Percentiles rank a stretch among this genome's conserved stretches.
These are phyloP conservation scores for Dendrocincla fuliginosa DNA, from an alignment of 2,797 vertebrate species.

Conservation along the genomic window DNA sequence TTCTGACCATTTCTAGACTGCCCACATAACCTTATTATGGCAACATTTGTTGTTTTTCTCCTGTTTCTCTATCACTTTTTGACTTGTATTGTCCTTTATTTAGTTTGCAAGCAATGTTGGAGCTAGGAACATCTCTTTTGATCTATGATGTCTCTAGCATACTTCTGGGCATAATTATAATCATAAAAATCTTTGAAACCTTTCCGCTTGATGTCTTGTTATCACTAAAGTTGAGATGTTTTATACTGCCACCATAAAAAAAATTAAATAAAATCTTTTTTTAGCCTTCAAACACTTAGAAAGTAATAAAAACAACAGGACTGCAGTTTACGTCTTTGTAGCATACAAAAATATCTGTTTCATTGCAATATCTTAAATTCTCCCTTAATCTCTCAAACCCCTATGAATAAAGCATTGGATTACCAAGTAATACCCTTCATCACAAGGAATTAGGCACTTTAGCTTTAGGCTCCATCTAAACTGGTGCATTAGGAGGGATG, in stretches of 20 bases:
- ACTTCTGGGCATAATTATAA: constrained; percentile 56
- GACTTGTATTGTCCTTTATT: constrained; percentile 30
- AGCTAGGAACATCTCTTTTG: constrained; percentile 29
- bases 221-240: constrained; percentile 8
- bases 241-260: neutral
- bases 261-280: constrained; percentile 9
- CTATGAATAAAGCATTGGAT: constrained; percentile 59
- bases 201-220: constrained; percentile 13
- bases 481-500: neutral
- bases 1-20: neutral
- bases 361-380: constrained; percentile 36
- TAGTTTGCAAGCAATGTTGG: neutral
- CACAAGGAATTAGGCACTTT: constrained; percentile 54
- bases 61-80: neutral
- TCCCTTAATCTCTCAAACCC: constrained; percentile 52
- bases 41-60: neutral
- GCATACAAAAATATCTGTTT: constrained; percentile 46
- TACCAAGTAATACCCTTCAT: constrained; percentile 56
- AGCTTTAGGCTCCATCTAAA: constrained; percentile 42
- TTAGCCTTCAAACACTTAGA: constrained; percentile 18
- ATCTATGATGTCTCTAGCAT: constrained; percentile 8
- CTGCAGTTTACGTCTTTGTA: neutral
- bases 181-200: constrained; percentile 48
- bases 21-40: neutral
- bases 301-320: neutral